Conservation (phyloP, 2,113 vertebrate species). For the Sapajus apella region DNA sequence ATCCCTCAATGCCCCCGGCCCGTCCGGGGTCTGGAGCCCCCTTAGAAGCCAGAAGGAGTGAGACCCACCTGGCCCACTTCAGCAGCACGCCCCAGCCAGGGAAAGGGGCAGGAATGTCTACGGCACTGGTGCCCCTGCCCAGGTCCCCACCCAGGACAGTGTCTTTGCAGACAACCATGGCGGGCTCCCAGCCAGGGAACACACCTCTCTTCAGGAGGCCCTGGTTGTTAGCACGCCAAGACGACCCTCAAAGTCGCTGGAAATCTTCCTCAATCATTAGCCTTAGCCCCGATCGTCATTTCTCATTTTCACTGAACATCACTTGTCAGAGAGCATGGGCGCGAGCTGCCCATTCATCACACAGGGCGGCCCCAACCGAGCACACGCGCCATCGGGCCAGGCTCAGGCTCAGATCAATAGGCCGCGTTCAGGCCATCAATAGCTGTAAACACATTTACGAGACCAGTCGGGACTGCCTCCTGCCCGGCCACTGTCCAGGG, state of each 20-base stretch:
- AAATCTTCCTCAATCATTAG: slow-evolving; percentile 60
- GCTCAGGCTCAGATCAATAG: slow-evolving; percentile 79
- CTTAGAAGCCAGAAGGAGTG: fast-evolving
- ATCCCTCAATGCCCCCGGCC: too few species aligned
- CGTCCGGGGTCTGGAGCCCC: not conserved
- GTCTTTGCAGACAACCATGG: not conserved
- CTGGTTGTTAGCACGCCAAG: slow-evolving; percentile 17
- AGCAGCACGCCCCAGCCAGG: fast-evolving
- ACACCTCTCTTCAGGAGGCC: not conserved
- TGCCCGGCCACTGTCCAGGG: fast-evolving
- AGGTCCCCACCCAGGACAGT: not conserved
- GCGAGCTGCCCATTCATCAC: slow-evolving; percentile 65
- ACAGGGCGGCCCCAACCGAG: not conserved
- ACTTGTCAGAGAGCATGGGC: slow-evolving; percentile 44
- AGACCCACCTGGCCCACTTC: not conserved
- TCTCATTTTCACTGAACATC: slow-evolving; percentile 74
- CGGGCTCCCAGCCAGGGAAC: not conserved
- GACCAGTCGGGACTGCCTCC: not conserved
- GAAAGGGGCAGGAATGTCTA: not conserved
- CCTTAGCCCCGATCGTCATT: slow-evolving; percentile 71
- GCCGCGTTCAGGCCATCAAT: slow-evolving; percentile 53
- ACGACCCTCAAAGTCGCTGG: slow-evolving; percentile 34
- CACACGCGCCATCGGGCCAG: not conserved
- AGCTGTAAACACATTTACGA: slow-evolving; percentile 76
- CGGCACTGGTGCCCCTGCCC: not conserved